Evolutionary conservation across 2,797 vertebrate genomes (phyloP), one percentile per base, ranked within the genome.

Genomic region (Selene dorsalis): DNA sequence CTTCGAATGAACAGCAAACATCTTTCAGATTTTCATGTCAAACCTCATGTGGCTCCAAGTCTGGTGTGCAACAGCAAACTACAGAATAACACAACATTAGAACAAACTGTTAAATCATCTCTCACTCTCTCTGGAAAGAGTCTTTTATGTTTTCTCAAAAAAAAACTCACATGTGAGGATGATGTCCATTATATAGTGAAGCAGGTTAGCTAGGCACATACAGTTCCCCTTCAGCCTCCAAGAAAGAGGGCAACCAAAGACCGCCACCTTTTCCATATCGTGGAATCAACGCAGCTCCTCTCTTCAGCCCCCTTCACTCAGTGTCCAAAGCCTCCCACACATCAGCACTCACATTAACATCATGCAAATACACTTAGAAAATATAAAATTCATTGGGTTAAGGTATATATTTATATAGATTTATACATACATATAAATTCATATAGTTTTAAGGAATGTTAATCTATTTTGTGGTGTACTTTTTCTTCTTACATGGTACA

Each of bases 381-480:
- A 91, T 89, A 93, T 87, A 92, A 88, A 89, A 87, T 69, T 91
- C 90, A 91, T 92, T 84, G 93, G 92, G 93, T 95, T 95, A 95
- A 90, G 84, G 92, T 94, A 94, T 90, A 93, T 89, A 94, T 93
- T 93, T 94, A 93, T 93, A 95, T 94, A 95, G 93, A 95, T 95
- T 95, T 93, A 94, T 92, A 95, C 91, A 93, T 86, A 95, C 90
- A 93, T 93, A 94, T 84, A 93, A 93, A 94, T 93, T 94, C 89
- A 94, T 95, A 95, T 95, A 95, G 71, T 95, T 96, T 95, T 94
- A 94, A 96, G 94, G 96, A 96, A 96, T 93, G 96, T 97, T 96
- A 96, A 97, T 96, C 94, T 91, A 95, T 92, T 93, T 92, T 89
- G 84, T 52, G 84, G 88, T 87, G 87, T 92, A 90, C 82, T 86